Base-by-base conservation (phyloP, 2,888 invertebrate species). In the Cataglyphis cursor region DNA sequence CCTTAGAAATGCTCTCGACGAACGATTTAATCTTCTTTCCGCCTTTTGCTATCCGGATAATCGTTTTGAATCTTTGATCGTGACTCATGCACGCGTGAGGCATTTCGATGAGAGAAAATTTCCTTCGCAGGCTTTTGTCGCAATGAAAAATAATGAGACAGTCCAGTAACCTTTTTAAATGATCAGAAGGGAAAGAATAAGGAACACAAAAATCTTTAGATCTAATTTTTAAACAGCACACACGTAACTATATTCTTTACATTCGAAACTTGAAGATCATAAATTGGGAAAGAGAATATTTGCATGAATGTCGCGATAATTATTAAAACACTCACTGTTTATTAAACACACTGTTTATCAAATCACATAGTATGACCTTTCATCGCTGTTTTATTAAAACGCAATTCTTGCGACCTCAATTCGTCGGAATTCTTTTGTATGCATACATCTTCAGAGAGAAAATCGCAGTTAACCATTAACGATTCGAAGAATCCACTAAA, bases 61-160 rank as follows among this genome's bases (percentile, higher is more conserved):
- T 78, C 75, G 38, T 82, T 75, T 51, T 65, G 62, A 70, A 82
- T 85, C 65, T 85, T 75, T 68, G 51, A 68, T 73, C 74, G 62
- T 62, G 31, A 24, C 64, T 84, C 81, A n/a, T n/a, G 66, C 57
- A 65, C 62, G 64, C 48, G 41, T 21, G 61, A 80, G n/a, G 3
- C 12, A 38, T 35, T 21, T 10, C 38, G 31, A 4, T 6, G 15
- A 18, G 38, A 28, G 28, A 3, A 21, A 9, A 54, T n/a, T n/a
- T 35, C 18, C 57, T 12, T 12, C 35, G 28, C 61, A 48, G 10
- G 24, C 21, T 74, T 62, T 15, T 6, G 24, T 15, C n/a, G 59
- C 61, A 15, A 15, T 6, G 31, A 38, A 9, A 24, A 24, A 38
- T 73, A 41, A 28, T 61, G 38, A 61, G 38, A 28, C 15, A 28